Conservation (phyloP, 2,113 vertebrate genomes). For the Astur gentilis region DNA sequence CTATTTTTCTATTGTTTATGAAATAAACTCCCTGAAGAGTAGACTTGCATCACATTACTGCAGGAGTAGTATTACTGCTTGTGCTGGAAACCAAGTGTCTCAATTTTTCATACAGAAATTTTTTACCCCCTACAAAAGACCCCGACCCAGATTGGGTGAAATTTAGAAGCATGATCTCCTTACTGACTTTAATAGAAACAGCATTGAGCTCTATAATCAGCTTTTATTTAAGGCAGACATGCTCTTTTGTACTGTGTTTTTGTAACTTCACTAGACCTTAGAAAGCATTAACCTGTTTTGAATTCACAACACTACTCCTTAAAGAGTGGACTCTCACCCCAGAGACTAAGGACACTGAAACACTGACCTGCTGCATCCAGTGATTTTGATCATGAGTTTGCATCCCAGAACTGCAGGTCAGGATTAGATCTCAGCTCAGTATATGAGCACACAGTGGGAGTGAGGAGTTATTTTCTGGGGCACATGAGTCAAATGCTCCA, state of each 20-base stretch:
- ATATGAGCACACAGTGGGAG: background rate
- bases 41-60: background rate
- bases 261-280: conserved; percentile 26
- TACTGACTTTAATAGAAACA: conserved; percentile 14
- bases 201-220: conserved; percentile 27
- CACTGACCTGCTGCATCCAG: background rate
- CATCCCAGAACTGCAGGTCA: conserved; percentile 11
- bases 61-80: background rate
- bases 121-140: conserved; percentile 26
- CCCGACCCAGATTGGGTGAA: background rate
- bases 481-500: conserved; percentile 27
- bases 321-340: background rate
- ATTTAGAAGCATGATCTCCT: background rate
- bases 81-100: background rate
- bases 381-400: conserved; percentile 22
- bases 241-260: background rate
- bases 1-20: background rate
- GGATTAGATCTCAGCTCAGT: conserved; percentile 6
- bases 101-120: conserved; percentile 36
- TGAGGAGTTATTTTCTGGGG: conserved; percentile 44
- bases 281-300: conserved; percentile 10
- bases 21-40: background rate
- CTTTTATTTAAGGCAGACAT: conserved; percentile 18
- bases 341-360: background rate
- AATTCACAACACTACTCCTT: conserved; percentile 1